Base-by-base conservation (phyloP, 2,888 invertebrate species). In the Troilus luridus region DNA sequence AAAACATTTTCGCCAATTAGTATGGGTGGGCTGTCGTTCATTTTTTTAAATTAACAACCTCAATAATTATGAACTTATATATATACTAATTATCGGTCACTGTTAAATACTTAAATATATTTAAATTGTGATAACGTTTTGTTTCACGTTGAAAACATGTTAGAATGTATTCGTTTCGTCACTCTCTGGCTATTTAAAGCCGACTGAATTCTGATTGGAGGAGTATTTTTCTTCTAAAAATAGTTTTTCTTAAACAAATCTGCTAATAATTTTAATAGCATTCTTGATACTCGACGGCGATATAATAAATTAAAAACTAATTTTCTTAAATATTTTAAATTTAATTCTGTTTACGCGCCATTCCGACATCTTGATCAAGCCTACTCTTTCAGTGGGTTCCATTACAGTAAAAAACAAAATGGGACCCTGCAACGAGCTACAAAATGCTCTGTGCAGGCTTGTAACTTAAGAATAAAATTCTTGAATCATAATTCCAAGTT, bases 1-100 rank as follows among this genome's bases (percentile, higher is more conserved):
- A 95, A 94, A n/a, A 95, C 94, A 89, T 95, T 93, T 92, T 95
- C 95, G 6, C 95, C 95, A 21, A 95, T 93, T 88, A 93, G 92
- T 88, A 95, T 93, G 9, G 93, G 93, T n/a, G 93, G 93, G 7
- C 24, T 54, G 9, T 91, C 91, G 56, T 24, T 24, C 91, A 88
- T 91, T 88, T 88, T 91, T n/a, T 5, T n/a, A 21, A 85, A n/a
- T 56, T 85, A 54, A 56, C 0, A 56, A 41, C 3, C 1, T 54
- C n/a, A 12, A 56, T 58, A 14, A 7, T 85, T 54, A 56, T n/a
- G n/a, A n/a, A n/a, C n/a, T n/a, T n/a, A n/a, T n/a, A n/a, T 56
- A 11, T n/a, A 56, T 56, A 85, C n/a, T 21, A 58, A 85, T 8
- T 85, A 56, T 85, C 12, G 7, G 56, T 85, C 56, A 85, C 58